Percentiles rank a stretch among this genome's conserved stretches.
These are phyloP conservation scores for Thalassaphorura encarpata DNA, from an alignment of 1,140 invertebrate species.

Conservation along the genomic window DNA sequence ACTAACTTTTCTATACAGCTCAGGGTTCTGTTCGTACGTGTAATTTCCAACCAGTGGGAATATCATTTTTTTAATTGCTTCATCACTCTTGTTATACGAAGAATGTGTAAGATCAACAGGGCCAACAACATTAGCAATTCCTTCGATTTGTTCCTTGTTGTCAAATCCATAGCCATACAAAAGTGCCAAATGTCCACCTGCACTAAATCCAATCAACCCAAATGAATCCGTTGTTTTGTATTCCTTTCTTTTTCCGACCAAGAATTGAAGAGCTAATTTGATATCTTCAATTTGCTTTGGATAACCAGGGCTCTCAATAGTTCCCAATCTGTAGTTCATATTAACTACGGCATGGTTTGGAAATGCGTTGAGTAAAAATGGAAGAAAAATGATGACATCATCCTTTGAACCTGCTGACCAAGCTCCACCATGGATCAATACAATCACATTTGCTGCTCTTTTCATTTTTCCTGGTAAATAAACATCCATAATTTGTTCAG, in stretches of 20 bases:
- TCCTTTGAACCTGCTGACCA: not conserved
- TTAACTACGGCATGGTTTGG: not conserved
- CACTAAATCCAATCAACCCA: not conserved
- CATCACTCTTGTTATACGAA: not conserved
- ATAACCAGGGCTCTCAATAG: not conserved
- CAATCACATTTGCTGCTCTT: not conserved
- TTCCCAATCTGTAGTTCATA: not conserved
- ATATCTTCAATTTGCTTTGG: constrained; percentile 1
- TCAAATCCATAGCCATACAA: not conserved
- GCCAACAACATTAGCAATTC: not conserved
- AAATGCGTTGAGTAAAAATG: not conserved
- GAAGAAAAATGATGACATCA: not conserved
- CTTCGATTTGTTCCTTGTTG: not conserved
- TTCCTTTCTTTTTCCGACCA: not conserved
- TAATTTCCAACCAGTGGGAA: not conserved
- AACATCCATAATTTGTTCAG: not conserved
- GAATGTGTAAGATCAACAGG: not conserved
- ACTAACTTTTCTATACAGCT: not conserved
- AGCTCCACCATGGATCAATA: not conserved
- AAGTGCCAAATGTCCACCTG: not conserved
- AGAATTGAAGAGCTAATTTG: not conserved
- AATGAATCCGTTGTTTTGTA: not conserved
- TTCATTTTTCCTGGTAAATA: not conserved
- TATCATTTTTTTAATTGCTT: not conserved
- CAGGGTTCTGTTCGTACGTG: not conserved